These are phyloP conservation scores for Brevimyrus niger DNA, from an alignment of 2,113 vertebrate genomes.

Conservation along the genomic window DNA sequence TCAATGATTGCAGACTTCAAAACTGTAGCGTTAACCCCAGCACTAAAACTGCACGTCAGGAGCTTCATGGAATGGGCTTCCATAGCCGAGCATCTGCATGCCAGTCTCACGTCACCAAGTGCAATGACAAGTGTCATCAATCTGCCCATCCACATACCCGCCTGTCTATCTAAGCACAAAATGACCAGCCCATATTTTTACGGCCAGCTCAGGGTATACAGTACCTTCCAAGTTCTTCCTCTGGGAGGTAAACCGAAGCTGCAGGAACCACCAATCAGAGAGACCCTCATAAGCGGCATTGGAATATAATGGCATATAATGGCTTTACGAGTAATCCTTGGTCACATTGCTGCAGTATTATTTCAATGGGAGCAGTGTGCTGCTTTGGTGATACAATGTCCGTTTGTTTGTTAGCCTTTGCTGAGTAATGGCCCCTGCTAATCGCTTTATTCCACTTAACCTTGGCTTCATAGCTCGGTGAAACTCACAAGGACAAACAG, in stretches of 20 bases:
- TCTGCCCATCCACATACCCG: not conserved
- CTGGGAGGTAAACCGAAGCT: not conserved
- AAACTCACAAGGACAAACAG: slow-evolving; percentile 22
- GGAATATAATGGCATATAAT: not conserved
- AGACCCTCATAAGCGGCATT: not conserved
- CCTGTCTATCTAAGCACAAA: not conserved
- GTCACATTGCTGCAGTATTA: not conserved
- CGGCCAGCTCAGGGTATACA: not conserved
- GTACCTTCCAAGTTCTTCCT: no score
- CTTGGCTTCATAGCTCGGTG: slow-evolving; percentile 20
- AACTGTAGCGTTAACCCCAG: no score
- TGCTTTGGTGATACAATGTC: not conserved
- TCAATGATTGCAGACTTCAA: no score
- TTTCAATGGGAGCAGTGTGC: not conserved
- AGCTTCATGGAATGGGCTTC: no score
- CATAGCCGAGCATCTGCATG: no score
- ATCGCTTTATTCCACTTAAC: slow-evolving; percentile 22
- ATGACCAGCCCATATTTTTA: not conserved
- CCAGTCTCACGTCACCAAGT: no score
- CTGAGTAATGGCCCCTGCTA: not conserved
- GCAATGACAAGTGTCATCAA: no score
- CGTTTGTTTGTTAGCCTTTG: not conserved
- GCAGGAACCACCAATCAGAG: not conserved
- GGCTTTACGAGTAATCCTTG: not conserved
- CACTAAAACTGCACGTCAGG: no score